Percentiles rank a stretch among this genome's conserved stretches.
Conservation (phyloP, 2,113 vertebrate genomes). For the Poeciliopsis prolifica region DNA sequence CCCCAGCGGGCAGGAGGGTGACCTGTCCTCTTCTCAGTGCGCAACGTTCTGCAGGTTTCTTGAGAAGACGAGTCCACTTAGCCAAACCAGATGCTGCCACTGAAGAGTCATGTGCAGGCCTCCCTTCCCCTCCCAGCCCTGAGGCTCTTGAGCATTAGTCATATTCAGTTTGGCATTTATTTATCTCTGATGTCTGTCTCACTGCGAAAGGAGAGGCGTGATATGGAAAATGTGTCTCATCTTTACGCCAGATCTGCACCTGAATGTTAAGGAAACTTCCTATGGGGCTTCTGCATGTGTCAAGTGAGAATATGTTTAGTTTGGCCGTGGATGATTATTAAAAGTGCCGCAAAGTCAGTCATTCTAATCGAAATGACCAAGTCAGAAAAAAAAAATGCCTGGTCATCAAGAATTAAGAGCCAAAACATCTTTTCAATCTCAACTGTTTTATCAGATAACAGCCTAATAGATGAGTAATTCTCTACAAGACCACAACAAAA, state of each 20-base stretch:
- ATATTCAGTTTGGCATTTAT: background rate
- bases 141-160: conserved; percentile 9
- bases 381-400: too few relatives aligned
- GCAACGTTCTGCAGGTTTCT: conserved; percentile 12
- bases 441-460: too few relatives aligned
- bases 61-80: conserved; percentile 10
- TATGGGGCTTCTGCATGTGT: background rate
- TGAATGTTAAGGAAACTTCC: background rate
- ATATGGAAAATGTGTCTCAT: background rate
- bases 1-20: background rate
- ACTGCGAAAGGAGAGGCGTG: background rate
- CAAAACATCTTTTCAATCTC: too few relatives aligned
- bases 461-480: too few relatives aligned
- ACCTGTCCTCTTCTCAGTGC: conserved; percentile 30
- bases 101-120: background rate
- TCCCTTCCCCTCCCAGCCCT: conserved; percentile 24
- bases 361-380: too few relatives aligned
- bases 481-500: too few relatives aligned
- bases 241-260: background rate
- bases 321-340: too few relatives aligned
- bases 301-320: background rate
- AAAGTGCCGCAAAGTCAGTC: too few relatives aligned
- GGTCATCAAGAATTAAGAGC: too few relatives aligned
- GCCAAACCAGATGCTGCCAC: conserved; percentile 24
- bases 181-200: background rate